phyloP scores from a whole-genome alignment of 2,113 vertebrate genomes.

The Anas platyrhynchos region DNA sequence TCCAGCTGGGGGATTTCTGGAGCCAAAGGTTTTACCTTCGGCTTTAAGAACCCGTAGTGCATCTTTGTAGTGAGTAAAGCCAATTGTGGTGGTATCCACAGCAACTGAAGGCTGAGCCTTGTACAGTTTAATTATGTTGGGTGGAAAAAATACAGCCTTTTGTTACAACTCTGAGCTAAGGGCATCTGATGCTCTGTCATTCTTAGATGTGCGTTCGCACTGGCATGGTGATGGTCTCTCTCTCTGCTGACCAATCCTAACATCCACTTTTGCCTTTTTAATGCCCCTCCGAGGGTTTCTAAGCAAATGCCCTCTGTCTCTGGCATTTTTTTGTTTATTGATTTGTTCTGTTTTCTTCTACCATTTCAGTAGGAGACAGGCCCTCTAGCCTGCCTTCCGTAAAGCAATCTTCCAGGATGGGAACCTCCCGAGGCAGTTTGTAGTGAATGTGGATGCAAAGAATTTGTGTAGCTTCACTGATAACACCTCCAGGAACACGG shows the following conservation, averaged over 20 bases:
- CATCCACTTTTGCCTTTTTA: background rate
- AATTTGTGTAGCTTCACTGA: background rate
- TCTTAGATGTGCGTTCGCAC: background rate
- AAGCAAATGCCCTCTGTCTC: background rate
- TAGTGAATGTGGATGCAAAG: background rate
- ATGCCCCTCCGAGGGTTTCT: background rate
- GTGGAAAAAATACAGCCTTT: conserved; percentile 19
- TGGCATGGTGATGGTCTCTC: background rate
- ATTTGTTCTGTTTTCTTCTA: background rate
- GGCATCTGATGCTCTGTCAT: background rate
- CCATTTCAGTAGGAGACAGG: background rate
- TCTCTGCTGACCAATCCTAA: background rate
- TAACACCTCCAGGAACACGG: background rate
- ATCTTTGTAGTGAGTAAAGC: background rate
- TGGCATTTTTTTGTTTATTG: background rate
- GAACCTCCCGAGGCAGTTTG: background rate
- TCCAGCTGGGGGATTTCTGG: background rate
- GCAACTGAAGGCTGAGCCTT: background rate
- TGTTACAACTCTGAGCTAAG: background rate
- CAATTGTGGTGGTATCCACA: background rate
- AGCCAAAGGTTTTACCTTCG: conserved; percentile 33
- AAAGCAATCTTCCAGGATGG: background rate
- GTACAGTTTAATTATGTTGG: background rate
- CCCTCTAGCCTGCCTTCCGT: background rate
- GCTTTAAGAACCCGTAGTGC: background rate